A percentile compares a stretch with the other conserved stretches of the same genome.
These are phyloP conservation scores for Selene dorsalis DNA, from an alignment of 2,797 vertebrate genomes.

Conservation along the genomic window DNA sequence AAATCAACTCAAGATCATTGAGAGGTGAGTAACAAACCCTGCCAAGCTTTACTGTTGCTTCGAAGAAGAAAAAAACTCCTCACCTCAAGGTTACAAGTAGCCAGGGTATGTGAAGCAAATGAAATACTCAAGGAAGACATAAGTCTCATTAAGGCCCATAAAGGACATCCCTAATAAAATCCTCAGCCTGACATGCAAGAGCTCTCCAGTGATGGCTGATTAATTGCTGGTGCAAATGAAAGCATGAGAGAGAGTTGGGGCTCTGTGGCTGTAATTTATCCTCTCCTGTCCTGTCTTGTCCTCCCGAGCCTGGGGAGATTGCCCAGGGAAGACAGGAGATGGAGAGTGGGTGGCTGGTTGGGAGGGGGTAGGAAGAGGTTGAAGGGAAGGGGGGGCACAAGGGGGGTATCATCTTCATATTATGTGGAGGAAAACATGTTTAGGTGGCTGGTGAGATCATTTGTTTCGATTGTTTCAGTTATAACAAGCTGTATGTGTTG, in stretches of 20 bases:
- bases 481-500: conserved; percentile 74
- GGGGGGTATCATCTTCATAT: conserved; percentile 54
- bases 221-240: conserved; percentile 87
- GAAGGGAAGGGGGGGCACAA: background rate
- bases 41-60: conserved; percentile 64
- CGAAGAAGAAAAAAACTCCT: conserved; percentile 32
- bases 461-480: conserved; percentile 74
- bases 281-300: conserved; percentile 81
- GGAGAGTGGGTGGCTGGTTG: conserved; percentile 61
- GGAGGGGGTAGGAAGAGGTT: background rate
- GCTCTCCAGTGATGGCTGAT: conserved; percentile 88
- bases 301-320: conserved; percentile 79
- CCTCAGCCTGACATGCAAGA: conserved; percentile 84
- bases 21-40: conserved; percentile 70
- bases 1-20: conserved; percentile 73
- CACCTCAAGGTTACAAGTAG: conserved; percentile 83
- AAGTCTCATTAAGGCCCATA: conserved; percentile 87
- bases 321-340: conserved; percentile 71
- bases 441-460: conserved; percentile 67
- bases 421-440: conserved; percentile 69
- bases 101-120: conserved; percentile 81
- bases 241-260: conserved; percentile 77
- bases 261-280: conserved; percentile 83
- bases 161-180: conserved; percentile 88
- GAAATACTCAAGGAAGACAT: conserved; percentile 87